phyloP scores from a whole-genome alignment of 2,888 invertebrate species.

The Agriopis aurantiaria region DNA sequence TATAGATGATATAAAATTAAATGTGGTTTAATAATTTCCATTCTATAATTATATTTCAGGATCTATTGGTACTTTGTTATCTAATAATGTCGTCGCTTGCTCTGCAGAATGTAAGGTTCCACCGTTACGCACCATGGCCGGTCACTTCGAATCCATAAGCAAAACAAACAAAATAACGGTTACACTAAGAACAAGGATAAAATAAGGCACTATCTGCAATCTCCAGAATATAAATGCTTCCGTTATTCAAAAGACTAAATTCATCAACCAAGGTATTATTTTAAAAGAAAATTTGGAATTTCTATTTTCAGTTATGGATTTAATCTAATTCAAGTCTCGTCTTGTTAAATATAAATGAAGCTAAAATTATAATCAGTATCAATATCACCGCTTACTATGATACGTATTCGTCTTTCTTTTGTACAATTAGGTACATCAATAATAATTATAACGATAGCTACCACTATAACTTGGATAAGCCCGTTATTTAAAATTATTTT shows the following conservation, averaged over 20 bases:
- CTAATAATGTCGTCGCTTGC: constrained; percentile 65
- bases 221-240: constrained; percentile 36
- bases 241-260: constrained; percentile 35
- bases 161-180: constrained; percentile 30
- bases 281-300: constrained; percentile 25
- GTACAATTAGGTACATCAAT: not conserved
- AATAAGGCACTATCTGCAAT: constrained; percentile 22
- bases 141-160: constrained; percentile 35
- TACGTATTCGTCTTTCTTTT: not conserved
- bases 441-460: constrained; percentile 8
- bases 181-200: constrained; percentile 28
- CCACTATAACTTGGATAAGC: not conserved
- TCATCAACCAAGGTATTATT: constrained; percentile 42
- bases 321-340: constrained; percentile 3
- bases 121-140: constrained; percentile 50
- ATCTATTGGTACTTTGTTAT: constrained; percentile 54
- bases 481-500: not conserved
- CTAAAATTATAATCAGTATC: constrained; percentile 18
- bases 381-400: not conserved
- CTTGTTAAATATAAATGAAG: constrained; percentile 14
- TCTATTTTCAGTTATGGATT: constrained; percentile 8
- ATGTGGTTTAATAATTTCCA: constrained; percentile 47
- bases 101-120: constrained; percentile 67
- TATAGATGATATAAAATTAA: not conserved
- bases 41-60: constrained; percentile 65